Conservation (phyloP, 2,113 vertebrate species). For the Athene cunicularia region DNA sequence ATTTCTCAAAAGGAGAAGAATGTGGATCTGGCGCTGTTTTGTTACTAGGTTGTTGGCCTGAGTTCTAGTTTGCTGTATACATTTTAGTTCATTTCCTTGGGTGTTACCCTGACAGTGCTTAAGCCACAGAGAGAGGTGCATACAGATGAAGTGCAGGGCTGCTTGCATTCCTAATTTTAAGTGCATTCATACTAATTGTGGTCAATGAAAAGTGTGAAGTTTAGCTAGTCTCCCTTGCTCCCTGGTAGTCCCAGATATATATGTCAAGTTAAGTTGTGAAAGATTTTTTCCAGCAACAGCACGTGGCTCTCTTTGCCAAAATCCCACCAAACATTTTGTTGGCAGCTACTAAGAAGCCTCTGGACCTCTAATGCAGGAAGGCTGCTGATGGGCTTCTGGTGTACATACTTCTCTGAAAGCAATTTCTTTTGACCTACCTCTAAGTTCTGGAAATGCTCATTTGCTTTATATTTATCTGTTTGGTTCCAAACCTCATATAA, state of each 20-base stretch:
- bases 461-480: neutral
- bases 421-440: conserved; percentile 37
- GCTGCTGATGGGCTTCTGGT: conserved; percentile 3
- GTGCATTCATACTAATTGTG: neutral
- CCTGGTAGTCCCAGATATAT: neutral
- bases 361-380: neutral
- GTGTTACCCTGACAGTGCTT: neutral
- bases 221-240: neutral
- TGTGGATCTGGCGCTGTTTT: neutral
- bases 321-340: neutral
- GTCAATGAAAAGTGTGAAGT: neutral
- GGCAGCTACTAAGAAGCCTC: conserved; percentile 44
- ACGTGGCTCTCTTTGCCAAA: neutral
- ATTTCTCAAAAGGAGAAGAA: neutral
- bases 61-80: neutral
- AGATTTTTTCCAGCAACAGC: conserved; percentile 61
- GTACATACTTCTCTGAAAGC: conserved; percentile 8
- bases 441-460: conserved; percentile 1
- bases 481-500: neutral
- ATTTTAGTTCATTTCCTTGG: neutral
- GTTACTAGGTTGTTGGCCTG: neutral
- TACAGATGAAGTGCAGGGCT: neutral
- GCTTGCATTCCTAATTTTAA: neutral
- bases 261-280: conserved; percentile 45
- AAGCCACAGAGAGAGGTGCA: neutral